Base-by-base conservation (phyloP, 2,888 invertebrate genomes). In the Branchellion lobata region DNA sequence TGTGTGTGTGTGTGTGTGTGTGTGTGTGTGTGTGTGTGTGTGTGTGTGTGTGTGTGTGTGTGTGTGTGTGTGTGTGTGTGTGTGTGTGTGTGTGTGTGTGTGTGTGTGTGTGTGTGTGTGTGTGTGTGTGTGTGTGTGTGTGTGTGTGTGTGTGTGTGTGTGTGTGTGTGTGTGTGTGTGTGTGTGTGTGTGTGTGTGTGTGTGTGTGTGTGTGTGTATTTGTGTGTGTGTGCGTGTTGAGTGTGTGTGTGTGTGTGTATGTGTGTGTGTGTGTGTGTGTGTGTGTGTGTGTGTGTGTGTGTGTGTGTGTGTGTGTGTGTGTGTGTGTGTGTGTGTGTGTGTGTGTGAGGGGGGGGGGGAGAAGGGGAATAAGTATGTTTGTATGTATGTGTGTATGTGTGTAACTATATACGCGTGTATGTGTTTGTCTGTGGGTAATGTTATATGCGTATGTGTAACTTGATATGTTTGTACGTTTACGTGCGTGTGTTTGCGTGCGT, bases 1-100 rank as follows among this genome's bases (percentile, higher is more conserved):
- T 40, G 53, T 73, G 69, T 79, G 33, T 79, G 34, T 31, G 53
- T 29, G 53, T 57, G 69, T 74, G 40, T 74, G 29, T 74, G 69
- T 40, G 53, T 74, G 69, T 74, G 57, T 74, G 29, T 73, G 53
- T 72, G 36, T 79, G 27, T 74, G 34, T 51, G 34, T 78, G 29
- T 78, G 34, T 78, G 53, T 68, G 34, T 78, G 47, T 78, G 34
- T 34, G 47, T 78, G 34, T 78, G 53, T 78, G 34, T 78, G 47
- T 78, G 34, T 78, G 47, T 78, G 34, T 34, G 47, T 78, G 51
- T 65, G 53, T 78, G 34, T 68, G 47, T 79, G 34, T 71, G 57
- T 79, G 53, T 72, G 36, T 79, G 31, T 71, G 36, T 79, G 24
- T 51, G 36, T 76, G 33, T 51, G 36, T 76, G n/a, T 51, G n/a